Base-by-base conservation (phyloP, 1,140 invertebrate genomes). In the Aphis gossypii region DNA sequence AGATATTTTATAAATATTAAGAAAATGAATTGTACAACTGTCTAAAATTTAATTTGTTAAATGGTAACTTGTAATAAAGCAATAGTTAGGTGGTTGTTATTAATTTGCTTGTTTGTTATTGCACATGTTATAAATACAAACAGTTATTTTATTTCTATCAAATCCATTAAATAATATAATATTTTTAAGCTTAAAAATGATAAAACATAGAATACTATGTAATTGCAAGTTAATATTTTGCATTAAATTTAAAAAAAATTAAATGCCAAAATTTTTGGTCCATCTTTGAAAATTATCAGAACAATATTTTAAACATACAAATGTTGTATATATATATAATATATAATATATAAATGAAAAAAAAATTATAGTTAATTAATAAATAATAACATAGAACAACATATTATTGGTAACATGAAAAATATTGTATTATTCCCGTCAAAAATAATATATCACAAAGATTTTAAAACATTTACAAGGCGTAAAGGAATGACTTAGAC, bases 401-500 rank as follows among this genome's bases (percentile, higher is more conserved):
- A 89, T 56, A 89, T 56, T 89, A 68, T 68, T 7, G 56, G 60
- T 90, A 90, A 90, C 89, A 90, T 90, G 89, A 90, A 90, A 84
- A 93, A 93, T 93, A 93, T 84, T 86, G 82, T 86, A 86, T 38
- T 92, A 51, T 41, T 82, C 48, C 48, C 35, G 38, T 48, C n/a
- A 86, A 56, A 92, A 93, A 51, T 93, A 54, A 93, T 56, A 93
- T 93, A 93, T 93, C 92, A 93, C 92, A 93, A 92, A 82, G n/a
- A 54, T 68, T 68, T 60, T 20, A 83, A 84, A 89, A 56, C 35
- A 89, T 87, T 25, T 60, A 76, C 44, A 60, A 83, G 35, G 38
- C 46, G 44, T 11, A 82, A 92, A 76, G 84, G 11, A 51, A 56
- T 35, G 82, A 83, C 76, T 90, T 56, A 88, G 86, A 88, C 0